Base-by-base conservation (phyloP, 2,113 vertebrate genomes). In the Proterorhinus semilunaris region DNA sequence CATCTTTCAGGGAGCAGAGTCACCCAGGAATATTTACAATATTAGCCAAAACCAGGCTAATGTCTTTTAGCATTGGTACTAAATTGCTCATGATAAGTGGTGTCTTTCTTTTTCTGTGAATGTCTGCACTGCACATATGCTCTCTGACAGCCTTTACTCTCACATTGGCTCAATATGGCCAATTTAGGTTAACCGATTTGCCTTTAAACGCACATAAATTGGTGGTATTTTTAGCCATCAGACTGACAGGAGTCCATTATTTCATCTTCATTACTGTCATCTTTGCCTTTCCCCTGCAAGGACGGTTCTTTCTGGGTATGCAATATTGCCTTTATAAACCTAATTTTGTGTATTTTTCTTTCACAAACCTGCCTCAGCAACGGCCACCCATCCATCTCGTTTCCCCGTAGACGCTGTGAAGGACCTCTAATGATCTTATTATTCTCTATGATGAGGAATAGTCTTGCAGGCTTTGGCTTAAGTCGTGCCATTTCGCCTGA, bases 181-280 rank as follows among this genome's bases (percentile, higher is more conserved):
- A 58, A 58, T 58, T 58, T 43, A 58, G 5, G 2, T 42, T 42
- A 6, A 42, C 55, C 21, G 7, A 13, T 12, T 12, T 6, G 1
- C 10, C 52, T 16, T 17, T 54, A 54, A 54, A 21, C 16, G 8
- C 54, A 36, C 55, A 58, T 58, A 6, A 58, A 12, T 7, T 58
- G 11, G 27, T 7, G 21, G 17, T 58, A 17, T 12, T 58, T 21
- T 58, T 8, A 36, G 55, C 55, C 54, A 7, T 58, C 55, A 15
- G 21, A 58, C 27, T 44, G 66, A 70, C 59, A 53, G 49, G 36
- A 63, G n/a, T 69, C 62, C 69, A 81, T 86, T 78, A 86, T 84
- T 80, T 82, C 49, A 67, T 79, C 78, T 82, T 79, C 6, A 64
- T 85, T 84, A 79, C 67, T 6, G 64, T 83, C 77, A 82, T 67